A percentile compares a stretch with the other conserved stretches of the same genome.
These are phyloP conservation scores for Eilema caniola DNA, from an alignment of 2,888 invertebrate species.

Conservation along the genomic window DNA sequence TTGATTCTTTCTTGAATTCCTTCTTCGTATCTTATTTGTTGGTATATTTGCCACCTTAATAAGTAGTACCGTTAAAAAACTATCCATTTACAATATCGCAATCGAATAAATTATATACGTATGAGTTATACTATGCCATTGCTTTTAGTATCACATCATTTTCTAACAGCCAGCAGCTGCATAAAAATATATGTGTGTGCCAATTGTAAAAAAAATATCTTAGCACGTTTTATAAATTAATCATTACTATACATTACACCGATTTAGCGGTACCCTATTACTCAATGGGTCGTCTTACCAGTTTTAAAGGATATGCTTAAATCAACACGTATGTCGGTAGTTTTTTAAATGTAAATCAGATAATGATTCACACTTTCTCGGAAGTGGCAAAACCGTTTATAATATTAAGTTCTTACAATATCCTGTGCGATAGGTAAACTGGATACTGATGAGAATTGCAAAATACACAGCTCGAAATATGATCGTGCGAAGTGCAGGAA, in stretches of 20 bases:
- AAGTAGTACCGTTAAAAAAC: too few relatives aligned
- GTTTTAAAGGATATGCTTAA: conserved; percentile 20
- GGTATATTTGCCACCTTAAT: too few relatives aligned
- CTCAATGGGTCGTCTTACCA: conserved; percentile 9
- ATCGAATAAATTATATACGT: too few relatives aligned
- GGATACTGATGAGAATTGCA: background rate
- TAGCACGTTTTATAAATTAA: background rate
- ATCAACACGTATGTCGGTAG: conserved; percentile 14
- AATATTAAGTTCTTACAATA: background rate
- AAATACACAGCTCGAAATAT: background rate
- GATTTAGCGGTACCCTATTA: background rate
- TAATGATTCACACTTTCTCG: conserved; percentile 11
- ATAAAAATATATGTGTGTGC: background rate
- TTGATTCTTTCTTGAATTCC: too few relatives aligned
- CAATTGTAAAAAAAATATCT: background rate
- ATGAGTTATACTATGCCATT: too few relatives aligned
- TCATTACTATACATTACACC: background rate
- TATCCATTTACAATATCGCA: too few relatives aligned
- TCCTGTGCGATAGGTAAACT: background rate
- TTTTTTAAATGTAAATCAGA: conserved; percentile 18
- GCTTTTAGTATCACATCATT: too few relatives aligned
- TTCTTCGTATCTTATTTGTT: too few relatives aligned
- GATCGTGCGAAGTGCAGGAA: too few relatives aligned
- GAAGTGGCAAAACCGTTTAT: conserved; percentile 8
- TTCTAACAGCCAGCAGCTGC: too few relatives aligned